Evolutionary conservation across 2,888 invertebrate species (phyloP).

Genomic region (Imbricaverruca yamaguchii): DNA sequence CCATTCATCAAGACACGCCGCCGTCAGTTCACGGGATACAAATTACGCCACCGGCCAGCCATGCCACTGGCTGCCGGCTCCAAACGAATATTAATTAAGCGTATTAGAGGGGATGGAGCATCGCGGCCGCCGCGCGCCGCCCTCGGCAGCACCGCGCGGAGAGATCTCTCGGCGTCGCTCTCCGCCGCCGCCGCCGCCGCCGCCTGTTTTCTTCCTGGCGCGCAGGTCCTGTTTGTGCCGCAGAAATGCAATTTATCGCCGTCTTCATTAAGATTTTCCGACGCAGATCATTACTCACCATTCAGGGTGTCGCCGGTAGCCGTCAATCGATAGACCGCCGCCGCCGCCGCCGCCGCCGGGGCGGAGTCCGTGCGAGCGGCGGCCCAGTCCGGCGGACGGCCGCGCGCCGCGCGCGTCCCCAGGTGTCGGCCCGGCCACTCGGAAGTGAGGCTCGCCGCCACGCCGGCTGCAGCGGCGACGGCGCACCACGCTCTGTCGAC

Average conservation of each 20-base stretch:
- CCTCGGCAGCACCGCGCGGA: no score
- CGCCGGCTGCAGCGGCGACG: background rate
- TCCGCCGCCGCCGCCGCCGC: no score
- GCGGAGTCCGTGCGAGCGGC: background rate
- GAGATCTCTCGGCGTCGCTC: no score
- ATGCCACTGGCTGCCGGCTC: background rate
- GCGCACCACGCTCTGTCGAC: background rate
- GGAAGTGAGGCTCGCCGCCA: background rate
- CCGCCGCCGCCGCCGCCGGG: background rate
- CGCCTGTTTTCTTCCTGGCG: constrained; percentile 4
- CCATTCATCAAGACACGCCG: background rate
- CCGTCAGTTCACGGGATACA: background rate
- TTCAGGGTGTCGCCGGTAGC: constrained; percentile 3
- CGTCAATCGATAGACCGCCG: background rate
- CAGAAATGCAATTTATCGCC: constrained; percentile 19
- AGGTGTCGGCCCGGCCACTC: no score
- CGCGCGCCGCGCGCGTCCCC: background rate
- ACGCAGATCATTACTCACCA: constrained; percentile 4
- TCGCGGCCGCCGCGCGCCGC: no score
- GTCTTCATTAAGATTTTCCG: constrained; percentile 15
- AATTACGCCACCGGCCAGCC: background rate
- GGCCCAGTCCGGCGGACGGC: background rate
- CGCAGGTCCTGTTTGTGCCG: background rate
- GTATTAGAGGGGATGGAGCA: background rate
- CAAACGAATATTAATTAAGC: background rate